Percentiles rank a stretch among this genome's conserved stretches.
phyloP scores from a whole-genome alignment of 2,113 vertebrate genomes.

The Sceloporus tristichus region DNA sequence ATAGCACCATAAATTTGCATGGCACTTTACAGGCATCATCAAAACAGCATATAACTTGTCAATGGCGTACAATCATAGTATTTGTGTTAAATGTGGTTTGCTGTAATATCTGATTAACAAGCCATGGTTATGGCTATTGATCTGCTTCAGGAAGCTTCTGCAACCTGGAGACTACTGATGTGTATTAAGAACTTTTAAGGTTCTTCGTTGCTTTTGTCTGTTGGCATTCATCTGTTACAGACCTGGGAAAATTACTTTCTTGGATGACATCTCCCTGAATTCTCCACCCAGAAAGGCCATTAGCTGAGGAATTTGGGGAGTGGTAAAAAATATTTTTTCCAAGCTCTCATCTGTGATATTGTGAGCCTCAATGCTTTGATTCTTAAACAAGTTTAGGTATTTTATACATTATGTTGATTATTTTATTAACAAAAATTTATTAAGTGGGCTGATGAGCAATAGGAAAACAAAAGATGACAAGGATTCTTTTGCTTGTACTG shows the following conservation, averaged over 20 bases:
- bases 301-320: too few species aligned
- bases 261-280: too few species aligned
- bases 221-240: not conserved
- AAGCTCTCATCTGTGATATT: not conserved
- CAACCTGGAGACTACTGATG: not conserved
- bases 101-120: not conserved
- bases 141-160: not conserved
- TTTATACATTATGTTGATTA: not conserved
- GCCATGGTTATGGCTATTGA: not conserved
- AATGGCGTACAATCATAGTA: not conserved
- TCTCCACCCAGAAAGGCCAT: too few species aligned
- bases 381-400: not conserved
- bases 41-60: too few species aligned
- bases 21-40: too few species aligned
- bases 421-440: not conserved
- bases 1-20: too few species aligned
- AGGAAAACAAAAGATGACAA: too few species aligned
- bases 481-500: too few species aligned
- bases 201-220: not conserved
- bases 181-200: not conserved
- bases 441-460: too few species aligned
- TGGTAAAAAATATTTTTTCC: too few species aligned
- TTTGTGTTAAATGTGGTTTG: not conserved
- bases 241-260: too few species aligned
- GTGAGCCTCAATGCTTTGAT: not conserved